Evolutionary conservation across 1,140 invertebrate genomes (phyloP), one percentile per base, ranked within the genome.

Genomic region (Drosophila simulans): DNA sequence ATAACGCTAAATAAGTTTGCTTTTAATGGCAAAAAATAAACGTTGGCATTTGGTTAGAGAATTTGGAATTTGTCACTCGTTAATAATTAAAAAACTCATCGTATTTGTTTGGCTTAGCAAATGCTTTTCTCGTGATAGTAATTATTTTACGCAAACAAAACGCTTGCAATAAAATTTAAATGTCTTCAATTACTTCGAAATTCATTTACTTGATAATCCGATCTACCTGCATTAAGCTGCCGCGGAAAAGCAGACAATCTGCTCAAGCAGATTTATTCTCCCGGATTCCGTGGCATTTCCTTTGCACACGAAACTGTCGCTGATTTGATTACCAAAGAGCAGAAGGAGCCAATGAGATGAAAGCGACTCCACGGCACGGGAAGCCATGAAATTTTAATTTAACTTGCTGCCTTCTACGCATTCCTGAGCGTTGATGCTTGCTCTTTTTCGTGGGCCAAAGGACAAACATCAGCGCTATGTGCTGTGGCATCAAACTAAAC

Each of bases 381-480:
- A 45, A 72, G 82, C 58, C 71, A 83, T 88, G 79, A 88, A 88
- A 83, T 77, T 83, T 88, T 89, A 89, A 88, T 89, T 88, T 80
- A 72, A 73, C 79, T 83, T 86, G 60, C 65, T 66, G 39, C 45
- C 49, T 49, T 57, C 39, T 27, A 27, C 20, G 31, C 48, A 48
- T 59, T 20, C 20, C 39, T 25, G 27, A n/a, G 42, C 59, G 25
- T 37, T 34, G 37, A 22, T 52, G 45, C 46, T 43, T 48, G 52
- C 22, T 46, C n/a, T 62, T 53, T 27, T 20, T 45, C 48, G 7
- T 51, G 39, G 45, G 42, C 43, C 34, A 70, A 80, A 85, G 73
- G 34, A 22, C 59, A 70, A 85, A 85, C 81, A 85, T 86, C 77
- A 82, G 46, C 60, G 63, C 76, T 80, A 83, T 71, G 73, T 74